Evolutionary conservation across 1,140 invertebrate genomes (phyloP), one percentile per base, ranked within the genome.

Genomic region (Medauroidea extradentata): DNA sequence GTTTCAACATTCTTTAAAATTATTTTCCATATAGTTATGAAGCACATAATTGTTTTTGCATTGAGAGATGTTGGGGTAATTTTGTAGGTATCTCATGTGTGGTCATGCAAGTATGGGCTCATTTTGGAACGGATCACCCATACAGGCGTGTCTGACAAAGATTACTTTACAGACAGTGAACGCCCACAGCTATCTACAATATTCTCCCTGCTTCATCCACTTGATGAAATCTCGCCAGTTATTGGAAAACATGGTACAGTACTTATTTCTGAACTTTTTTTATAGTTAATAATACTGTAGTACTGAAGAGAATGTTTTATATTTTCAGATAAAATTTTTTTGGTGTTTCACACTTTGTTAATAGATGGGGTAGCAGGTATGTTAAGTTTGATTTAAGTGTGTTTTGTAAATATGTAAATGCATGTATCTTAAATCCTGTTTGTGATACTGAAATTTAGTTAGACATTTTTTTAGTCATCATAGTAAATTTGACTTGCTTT

Each of bases 221-320:
- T 96, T 27, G 89, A 95, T 76, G 93, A 96, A 77, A 87, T 94
- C 27, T 85, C 86, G 53, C 93, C 93, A 3, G 82, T 94, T 5
- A 82, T 89, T 53, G 64, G 66, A 38, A 90, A 88, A 68, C 82
- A 83, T 65, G 81, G 82, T 67, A 73, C 9, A 8, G 23, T 23
- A 18, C 2, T 14, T 2, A 41, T 2, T 19, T 46, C 11, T 46
- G 43, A 46, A 46, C 11, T 46, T 7, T 46, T 18, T 46, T 9
- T 46, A 4, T 46, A 41, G 16, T 14, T 41, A 41, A 16, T 41
- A 41, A 41, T 46, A 13, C 23, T 19, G 5, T 46, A 73, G 11
- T 48, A 53, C 50, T 59, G 25, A 24, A 62, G 25, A 16, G 53
- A 41, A 27, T 27, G 53, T 18, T 21, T 11, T 11, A n/a, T 24